These are phyloP conservation scores for Hippoglossus hippoglossus DNA, from an alignment of 2,797 vertebrate species.

Conservation along the genomic window DNA sequence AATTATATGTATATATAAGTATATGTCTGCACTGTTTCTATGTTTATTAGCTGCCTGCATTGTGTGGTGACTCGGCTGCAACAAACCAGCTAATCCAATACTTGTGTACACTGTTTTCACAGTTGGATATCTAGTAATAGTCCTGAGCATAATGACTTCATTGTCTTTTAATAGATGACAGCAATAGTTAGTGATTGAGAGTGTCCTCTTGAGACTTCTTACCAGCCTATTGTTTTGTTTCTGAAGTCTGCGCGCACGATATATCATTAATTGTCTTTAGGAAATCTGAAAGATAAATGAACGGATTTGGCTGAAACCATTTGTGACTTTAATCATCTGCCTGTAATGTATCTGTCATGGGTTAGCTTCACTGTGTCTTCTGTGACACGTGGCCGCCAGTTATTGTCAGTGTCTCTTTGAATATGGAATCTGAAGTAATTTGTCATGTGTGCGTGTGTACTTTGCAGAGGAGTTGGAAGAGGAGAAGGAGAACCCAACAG, in stretches of 20 bases:
- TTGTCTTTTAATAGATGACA: constrained; percentile 17
- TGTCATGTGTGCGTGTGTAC: constrained; percentile 45
- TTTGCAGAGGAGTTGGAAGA: constrained; percentile 95
- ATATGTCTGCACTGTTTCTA: neutral
- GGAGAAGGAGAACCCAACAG: constrained; percentile 91
- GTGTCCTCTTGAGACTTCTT: constrained; percentile 8
- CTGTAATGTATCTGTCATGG: neutral
- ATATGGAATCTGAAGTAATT: neutral
- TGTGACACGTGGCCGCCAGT: neutral
- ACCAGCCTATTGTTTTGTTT: neutral
- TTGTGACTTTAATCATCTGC: constrained; percentile 12
- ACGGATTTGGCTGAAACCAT: constrained; percentile 9
- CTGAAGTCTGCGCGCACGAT: neutral
- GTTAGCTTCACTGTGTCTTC: neutral
- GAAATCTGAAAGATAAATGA: constrained; percentile 12
- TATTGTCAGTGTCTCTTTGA: neutral
- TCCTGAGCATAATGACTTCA: constrained; percentile 9
- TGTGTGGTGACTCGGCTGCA: constrained; percentile 32
- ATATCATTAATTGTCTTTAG: neutral
- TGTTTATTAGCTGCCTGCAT: constrained; percentile 14
- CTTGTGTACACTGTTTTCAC: constrained; percentile 4
- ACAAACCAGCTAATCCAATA: constrained; percentile 22
- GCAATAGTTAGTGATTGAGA: constrained; percentile 11
- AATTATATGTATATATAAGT: neutral
- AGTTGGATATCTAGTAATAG: constrained; percentile 30